A percentile compares a stretch with the other conserved stretches of the same genome.
These are phyloP conservation scores for Anolis apletophallus DNA, from an alignment of 2,797 vertebrate species.

Conservation along the genomic window DNA sequence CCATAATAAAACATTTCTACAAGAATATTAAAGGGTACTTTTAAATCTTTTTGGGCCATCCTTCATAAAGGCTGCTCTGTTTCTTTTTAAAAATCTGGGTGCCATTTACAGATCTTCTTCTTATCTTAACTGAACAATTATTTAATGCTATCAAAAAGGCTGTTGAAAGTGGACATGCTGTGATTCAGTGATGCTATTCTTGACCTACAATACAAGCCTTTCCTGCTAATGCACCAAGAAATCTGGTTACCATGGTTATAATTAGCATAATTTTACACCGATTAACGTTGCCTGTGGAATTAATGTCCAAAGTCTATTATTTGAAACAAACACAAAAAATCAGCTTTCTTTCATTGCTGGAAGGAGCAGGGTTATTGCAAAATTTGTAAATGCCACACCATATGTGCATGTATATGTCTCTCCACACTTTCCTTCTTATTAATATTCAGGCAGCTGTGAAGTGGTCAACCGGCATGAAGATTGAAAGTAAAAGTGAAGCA, in stretches of 20 bases:
- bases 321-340: slow-evolving; percentile 67
- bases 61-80: neutral
- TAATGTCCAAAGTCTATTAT: slow-evolving; percentile 76
- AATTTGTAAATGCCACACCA: slow-evolving; percentile 75
- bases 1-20: slow-evolving; percentile 2
- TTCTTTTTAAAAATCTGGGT: slow-evolving; percentile 9
- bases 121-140: slow-evolving; percentile 58
- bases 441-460: slow-evolving; percentile 78
- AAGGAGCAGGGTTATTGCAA: slow-evolving; percentile 74
- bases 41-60: neutral
- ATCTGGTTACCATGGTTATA: slow-evolving; percentile 75
- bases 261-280: slow-evolving; percentile 78
- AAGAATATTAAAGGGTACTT: slow-evolving; percentile 14
- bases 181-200: slow-evolving; percentile 43
- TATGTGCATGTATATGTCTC: slow-evolving; percentile 70
- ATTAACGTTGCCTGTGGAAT: slow-evolving; percentile 77
- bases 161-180: slow-evolving; percentile 54
- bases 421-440: slow-evolving; percentile 69
- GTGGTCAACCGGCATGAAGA: slow-evolving; percentile 71
- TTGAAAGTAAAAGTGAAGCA: slow-evolving; percentile 74
- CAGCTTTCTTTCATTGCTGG: slow-evolving; percentile 60
- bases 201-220: slow-evolving; percentile 57
- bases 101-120: slow-evolving; percentile 20
- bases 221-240: slow-evolving; percentile 65
- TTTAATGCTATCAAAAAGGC: slow-evolving; percentile 48